Evolutionary conservation across 2,113 vertebrate genomes (phyloP), one percentile per base, ranked within the genome.

Genomic region (Calidris pugnax): DNA sequence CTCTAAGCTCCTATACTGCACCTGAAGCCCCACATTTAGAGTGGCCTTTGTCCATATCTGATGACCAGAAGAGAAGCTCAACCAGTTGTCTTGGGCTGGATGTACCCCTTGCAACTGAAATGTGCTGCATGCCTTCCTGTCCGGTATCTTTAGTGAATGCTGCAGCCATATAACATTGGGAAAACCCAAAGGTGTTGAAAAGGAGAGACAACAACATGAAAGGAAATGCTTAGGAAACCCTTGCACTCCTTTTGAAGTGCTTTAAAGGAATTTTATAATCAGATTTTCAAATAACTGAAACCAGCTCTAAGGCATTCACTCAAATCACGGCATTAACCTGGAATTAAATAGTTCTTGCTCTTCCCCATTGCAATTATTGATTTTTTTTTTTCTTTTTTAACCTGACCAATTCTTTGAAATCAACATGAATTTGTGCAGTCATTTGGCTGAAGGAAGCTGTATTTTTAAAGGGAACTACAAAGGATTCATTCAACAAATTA

Each of bases 81-180:
- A 15, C 33, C 35, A 66, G 28, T n/a, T 55, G 0, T 14, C 35
- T 39, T 0, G 0, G 6, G 4, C 6, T 11, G 45, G 59, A 43
- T 16, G 23, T 6, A 6, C 5, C 24, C 9, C 37, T 53, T 45
- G 33, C 12, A 16, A 6, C 4, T 23, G 51, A 8, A 72, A 83
- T 9, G 10, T 33, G 39, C 76, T 43, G 5, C 8, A 30, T 20
- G 5, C 39, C n/a, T 76, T 41, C n/a, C 86, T 62, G 43, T 11
- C n/a, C 86, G 51, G 43, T 24, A 74, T 4, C 30, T 51, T 48
- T 56, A 43, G 11, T 43, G 32, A 62, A 37, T 1, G 22, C 73
- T 75, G 13, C 41, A 75, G 68, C 3, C 41, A 59, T 20, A 15
- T 26, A 14, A 10, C 22, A 4, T 1, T 32, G 45, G 23, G 39